Base-by-base conservation (phyloP, 1,140 invertebrate species). In the Physella acuta region DNA sequence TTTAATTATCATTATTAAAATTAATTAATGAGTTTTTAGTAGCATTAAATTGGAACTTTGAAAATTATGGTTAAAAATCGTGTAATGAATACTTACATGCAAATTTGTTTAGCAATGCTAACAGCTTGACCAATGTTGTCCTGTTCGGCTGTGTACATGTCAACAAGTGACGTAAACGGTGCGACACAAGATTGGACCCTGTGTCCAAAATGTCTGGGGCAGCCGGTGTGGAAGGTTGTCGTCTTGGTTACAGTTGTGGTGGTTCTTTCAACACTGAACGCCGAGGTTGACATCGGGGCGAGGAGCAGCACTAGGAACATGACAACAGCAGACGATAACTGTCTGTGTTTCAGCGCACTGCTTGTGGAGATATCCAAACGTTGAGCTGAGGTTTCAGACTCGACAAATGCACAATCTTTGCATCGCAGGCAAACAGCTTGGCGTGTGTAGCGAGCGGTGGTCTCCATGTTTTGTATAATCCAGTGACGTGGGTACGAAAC, bases 81-180 rank as follows among this genome's bases (percentile, higher is more conserved):
- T n/a, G n/a, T n/a, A n/a, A n/a, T n/a, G n/a, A n/a, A n/a, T 44
- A 44, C 39, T 44, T 44, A 44, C 39, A 44, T 44, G 39, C 39
- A 44, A 20, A 44, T 44, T 8, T 44, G 39, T 20, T 44, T 44
- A 11, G 39, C 39, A 44, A 44, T 44, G 20, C 8, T 44, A 20
- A 44, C 39, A 8, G 39, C 39, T 44, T 44, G 39, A 20, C 39
- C 20, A 8, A 44, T 44, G 39, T 44, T 8, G 20, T 44, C 39
- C 8, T 11, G 8, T 8, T 44, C 20, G 20, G 39, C 39, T 11
- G 8, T 44, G 39, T 44, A 44, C 20, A 44, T 8, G 39, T 44
- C 39, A 44, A 44, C 8, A 8, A 44, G 20, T 44, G 39, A 44
- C 8, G 39, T 44, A 20, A 44, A 44, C 20, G 39, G 39, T 8